These are phyloP conservation scores for Siniperca scherzeri DNA, from an alignment of 2,797 vertebrate genomes.

Conservation along the genomic window DNA sequence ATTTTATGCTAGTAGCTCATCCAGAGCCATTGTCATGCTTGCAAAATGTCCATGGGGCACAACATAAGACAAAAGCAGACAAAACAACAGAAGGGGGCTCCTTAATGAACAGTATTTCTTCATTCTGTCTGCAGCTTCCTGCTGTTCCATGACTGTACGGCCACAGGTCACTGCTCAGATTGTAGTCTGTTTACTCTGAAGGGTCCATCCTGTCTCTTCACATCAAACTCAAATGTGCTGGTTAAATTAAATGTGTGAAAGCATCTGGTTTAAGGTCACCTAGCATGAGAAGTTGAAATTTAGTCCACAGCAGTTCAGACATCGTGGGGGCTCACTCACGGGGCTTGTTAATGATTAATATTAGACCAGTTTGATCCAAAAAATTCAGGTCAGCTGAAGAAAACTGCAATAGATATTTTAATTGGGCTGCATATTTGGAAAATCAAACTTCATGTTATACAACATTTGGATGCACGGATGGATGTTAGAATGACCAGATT, in stretches of 20 bases:
- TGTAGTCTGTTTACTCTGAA: constrained; percentile 18
- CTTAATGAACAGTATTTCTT: constrained; percentile 34
- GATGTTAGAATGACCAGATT: not conserved
- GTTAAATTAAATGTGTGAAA: constrained; percentile 50
- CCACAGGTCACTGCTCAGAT: constrained; percentile 64
- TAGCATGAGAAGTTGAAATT: not conserved
- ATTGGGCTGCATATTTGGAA: not conserved
- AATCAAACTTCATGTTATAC: not conserved
- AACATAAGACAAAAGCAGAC: constrained; percentile 13
- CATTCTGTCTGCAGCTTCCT: constrained; percentile 31
- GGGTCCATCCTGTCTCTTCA: constrained; percentile 57
- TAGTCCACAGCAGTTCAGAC: not conserved
- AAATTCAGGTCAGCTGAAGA: not conserved
- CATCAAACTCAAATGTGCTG: constrained; percentile 60
- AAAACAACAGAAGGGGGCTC: constrained; percentile 21
- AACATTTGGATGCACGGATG: not conserved
- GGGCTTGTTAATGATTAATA: constrained; percentile 26
- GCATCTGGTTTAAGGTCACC: constrained; percentile 13
- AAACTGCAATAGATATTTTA: not conserved
- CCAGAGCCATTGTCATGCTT: constrained; percentile 21
- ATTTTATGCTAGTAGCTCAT: not conserved
- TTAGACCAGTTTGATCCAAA: not conserved
- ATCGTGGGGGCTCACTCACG: not conserved
- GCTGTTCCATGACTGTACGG: constrained; percentile 11
- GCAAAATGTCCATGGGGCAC: not conserved